A percentile compares a stretch with the other conserved stretches of the same genome.
phyloP scores from a whole-genome alignment of 2,797 vertebrate genomes.

The Helarctos malayanus region DNA sequence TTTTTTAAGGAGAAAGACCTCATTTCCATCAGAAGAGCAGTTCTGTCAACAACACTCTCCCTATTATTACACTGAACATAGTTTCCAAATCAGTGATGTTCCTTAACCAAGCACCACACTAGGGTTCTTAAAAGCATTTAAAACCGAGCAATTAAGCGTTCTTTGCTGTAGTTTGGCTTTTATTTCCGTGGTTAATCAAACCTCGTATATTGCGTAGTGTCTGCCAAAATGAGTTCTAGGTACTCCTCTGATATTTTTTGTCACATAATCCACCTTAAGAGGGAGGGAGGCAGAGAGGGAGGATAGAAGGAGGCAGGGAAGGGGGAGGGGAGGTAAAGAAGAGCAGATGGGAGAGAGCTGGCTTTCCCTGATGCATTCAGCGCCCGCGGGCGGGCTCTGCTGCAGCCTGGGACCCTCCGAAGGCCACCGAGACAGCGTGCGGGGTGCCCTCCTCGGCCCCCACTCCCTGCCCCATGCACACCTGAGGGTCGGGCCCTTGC shows the following conservation, averaged over 20 bases:
- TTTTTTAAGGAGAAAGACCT: slow-evolving; percentile 81
- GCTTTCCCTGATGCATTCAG: slow-evolving; percentile 80
- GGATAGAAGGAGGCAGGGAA: slow-evolving; percentile 82
- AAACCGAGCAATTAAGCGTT: slow-evolving; percentile 85
- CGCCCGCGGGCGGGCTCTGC: neutral
- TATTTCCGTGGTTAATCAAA: slow-evolving; percentile 85
- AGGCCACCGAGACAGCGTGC: slow-evolving; percentile 84
- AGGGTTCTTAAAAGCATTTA: slow-evolving; percentile 85
- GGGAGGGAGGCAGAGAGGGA: slow-evolving; percentile 74
- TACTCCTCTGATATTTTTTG: slow-evolving; percentile 73
- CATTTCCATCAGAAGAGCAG: slow-evolving; percentile 78
- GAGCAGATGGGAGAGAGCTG: slow-evolving; percentile 67
- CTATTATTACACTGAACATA: slow-evolving; percentile 85
- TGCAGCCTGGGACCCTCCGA: slow-evolving; percentile 82
- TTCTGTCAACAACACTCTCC: slow-evolving; percentile 84
- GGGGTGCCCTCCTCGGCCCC: slow-evolving; percentile 86
- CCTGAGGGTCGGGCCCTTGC: slow-evolving; percentile 93
- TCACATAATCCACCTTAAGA: neutral
- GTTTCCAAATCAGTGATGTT: slow-evolving; percentile 86
- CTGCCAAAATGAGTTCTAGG: slow-evolving; percentile 86
- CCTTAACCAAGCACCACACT: slow-evolving; percentile 87
- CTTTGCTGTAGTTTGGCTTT: slow-evolving; percentile 81
- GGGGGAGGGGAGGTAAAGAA: slow-evolving; percentile 58
- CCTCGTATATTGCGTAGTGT: slow-evolving; percentile 82
- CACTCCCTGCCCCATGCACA: slow-evolving; percentile 86